phyloP scores from a whole-genome alignment of 1,140 invertebrate genomes.

The Rhizoglyphus robini region DNA sequence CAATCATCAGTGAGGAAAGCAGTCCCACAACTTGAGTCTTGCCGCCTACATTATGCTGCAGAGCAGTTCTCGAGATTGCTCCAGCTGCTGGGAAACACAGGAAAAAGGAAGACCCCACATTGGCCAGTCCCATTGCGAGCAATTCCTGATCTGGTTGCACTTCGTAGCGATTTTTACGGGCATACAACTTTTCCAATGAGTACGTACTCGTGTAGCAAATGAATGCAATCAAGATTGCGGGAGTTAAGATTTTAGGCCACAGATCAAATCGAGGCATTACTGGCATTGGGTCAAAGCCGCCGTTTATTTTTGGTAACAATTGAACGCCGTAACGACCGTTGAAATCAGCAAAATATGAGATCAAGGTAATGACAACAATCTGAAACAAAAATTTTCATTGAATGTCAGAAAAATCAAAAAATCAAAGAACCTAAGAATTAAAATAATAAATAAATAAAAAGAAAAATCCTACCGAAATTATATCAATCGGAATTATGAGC shows the following conservation, averaged over 20 bases:
- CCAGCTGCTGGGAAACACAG: conserved; percentile 66
- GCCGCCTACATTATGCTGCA: conserved; percentile 6
- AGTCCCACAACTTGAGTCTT: conserved; percentile 34
- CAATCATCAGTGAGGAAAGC: conserved; percentile 36
- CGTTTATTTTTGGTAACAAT: not conserved
- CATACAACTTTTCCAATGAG: conserved; percentile 83
- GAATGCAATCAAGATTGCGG: conserved; percentile 39
- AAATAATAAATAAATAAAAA: no score
- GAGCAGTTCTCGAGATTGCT: conserved; percentile 56
- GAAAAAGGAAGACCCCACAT: conserved; percentile 54
- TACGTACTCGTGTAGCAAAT: conserved; percentile 79
- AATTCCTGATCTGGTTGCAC: conserved; percentile 79
- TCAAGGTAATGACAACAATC: not conserved
- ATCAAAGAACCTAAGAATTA: no score
- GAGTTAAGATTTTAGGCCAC: conserved; percentile 36
- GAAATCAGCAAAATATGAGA: conserved; percentile 2
- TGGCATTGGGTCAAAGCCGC: conserved; percentile 43
- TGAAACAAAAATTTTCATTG: not conserved
- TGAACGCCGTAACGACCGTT: not conserved
- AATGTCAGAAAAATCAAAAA: not conserved
- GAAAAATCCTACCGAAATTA: conserved; percentile 8
- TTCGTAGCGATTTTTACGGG: conserved; percentile 69
- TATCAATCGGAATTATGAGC: conserved; percentile 14
- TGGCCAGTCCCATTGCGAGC: conserved; percentile 13
- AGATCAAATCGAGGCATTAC: conserved; percentile 39